These are phyloP conservation scores for Ophioninae sp. DNA, from an alignment of 2,888 invertebrate genomes.

Conservation along the genomic window DNA sequence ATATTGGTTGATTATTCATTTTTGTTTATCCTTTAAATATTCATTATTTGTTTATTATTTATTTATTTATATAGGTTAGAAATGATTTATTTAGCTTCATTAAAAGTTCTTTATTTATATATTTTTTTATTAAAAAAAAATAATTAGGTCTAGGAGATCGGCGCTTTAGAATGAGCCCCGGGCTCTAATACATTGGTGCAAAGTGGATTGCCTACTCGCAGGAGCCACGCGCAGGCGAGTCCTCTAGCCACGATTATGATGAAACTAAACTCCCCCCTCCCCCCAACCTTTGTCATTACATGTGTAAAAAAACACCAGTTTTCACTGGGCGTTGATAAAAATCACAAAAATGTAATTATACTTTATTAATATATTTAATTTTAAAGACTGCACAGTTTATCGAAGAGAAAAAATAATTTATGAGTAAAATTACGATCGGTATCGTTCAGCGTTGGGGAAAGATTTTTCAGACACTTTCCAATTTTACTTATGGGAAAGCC, in stretches of 20 bases:
- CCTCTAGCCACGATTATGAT: conserved; percentile 8
- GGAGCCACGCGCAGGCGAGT: conserved; percentile 48
- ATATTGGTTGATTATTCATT: no score
- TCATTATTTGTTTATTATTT: no score
- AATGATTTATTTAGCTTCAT: no score
- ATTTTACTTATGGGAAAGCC: background rate
- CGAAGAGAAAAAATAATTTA: background rate
- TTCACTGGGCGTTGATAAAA: background rate
- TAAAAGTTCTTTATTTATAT: background rate
- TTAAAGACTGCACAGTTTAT: background rate
- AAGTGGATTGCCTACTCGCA: conserved; percentile 61
- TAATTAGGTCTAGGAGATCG: background rate
- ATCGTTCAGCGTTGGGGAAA: background rate
- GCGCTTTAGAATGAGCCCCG: conserved; percentile 38
- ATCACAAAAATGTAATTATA: background rate
- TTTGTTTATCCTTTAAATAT: background rate
- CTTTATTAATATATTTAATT: background rate
- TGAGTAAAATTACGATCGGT: background rate
- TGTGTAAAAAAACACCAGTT: background rate
- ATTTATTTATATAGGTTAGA: no score
- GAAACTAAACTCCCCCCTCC: background rate
- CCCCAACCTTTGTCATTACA: background rate
- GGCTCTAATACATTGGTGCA: conserved; percentile 64
- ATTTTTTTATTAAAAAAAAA: background rate
- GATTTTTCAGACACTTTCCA: background rate